phyloP scores from a whole-genome alignment of 1,140 invertebrate species.

The Metopolophium dirhodum region DNA sequence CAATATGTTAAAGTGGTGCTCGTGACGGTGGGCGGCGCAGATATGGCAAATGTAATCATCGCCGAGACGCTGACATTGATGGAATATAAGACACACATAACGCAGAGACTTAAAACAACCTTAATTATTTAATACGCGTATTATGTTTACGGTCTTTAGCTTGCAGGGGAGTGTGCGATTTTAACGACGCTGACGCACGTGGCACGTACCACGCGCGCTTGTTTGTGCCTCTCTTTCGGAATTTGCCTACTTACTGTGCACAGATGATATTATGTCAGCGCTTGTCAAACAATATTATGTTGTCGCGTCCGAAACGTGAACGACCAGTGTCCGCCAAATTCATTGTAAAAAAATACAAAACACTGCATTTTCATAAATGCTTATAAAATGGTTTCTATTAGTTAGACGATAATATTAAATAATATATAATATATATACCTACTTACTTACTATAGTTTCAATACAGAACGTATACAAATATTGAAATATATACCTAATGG shows the following conservation, averaged over 20 bases:
- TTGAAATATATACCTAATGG: too few relatives aligned
- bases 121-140: conserved; percentile 52
- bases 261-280: too few relatives aligned
- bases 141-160: conserved; percentile 51
- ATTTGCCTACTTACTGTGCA: not conserved
- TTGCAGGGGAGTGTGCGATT: not conserved
- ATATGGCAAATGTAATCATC: conserved; percentile 50
- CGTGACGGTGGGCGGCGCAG: not conserved
- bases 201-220: not conserved
- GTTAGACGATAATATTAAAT: too few relatives aligned
- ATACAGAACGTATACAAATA: too few relatives aligned
- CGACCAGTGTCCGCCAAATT: too few relatives aligned
- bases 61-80: conserved; percentile 50
- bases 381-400: too few relatives aligned
- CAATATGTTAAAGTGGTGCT: conserved; percentile 53
- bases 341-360: too few relatives aligned
- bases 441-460: too few relatives aligned
- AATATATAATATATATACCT: too few relatives aligned
- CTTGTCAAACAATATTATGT: too few relatives aligned
- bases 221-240: not conserved
- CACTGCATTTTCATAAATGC: too few relatives aligned
- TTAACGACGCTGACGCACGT: conserved; percentile 14
- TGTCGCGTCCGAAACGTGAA: too few relatives aligned
- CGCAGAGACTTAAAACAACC: conserved; percentile 41
- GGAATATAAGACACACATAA: conserved; percentile 36